phyloP scores from a whole-genome alignment of 2,888 invertebrate species.

The Eupithecia inturbata region DNA sequence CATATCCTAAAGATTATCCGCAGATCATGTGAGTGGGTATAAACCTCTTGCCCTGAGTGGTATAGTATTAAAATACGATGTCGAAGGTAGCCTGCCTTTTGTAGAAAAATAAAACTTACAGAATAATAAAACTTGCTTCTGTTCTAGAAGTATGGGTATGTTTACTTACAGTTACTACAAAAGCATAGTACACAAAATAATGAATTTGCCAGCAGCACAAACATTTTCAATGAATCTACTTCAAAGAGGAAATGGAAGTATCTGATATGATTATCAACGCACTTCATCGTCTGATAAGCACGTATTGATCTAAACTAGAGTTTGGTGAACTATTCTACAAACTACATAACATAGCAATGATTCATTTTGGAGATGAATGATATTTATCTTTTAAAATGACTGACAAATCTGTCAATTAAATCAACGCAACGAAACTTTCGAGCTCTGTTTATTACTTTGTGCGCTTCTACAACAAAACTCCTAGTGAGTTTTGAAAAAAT shows the following conservation, averaged over 20 bases:
- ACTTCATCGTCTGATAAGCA: neutral
- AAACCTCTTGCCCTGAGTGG: neutral
- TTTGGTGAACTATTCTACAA: neutral
- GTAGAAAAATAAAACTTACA: neutral
- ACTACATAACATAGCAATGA: neutral
- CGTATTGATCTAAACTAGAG: neutral
- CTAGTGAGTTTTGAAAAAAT: too few species aligned
- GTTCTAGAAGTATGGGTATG: neutral
- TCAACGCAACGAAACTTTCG: neutral
- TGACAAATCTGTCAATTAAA: neutral
- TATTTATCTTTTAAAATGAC: neutral
- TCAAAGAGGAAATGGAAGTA: neutral
- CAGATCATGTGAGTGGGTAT: neutral
- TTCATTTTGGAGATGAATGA: slow-evolving; percentile 2
- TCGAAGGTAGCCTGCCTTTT: neutral
- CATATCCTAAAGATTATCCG: neutral
- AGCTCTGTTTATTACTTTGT: neutral
- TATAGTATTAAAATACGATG: neutral
- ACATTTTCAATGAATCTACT: neutral
- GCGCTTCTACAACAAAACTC: too few species aligned
- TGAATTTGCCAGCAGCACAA: neutral
- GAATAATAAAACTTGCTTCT: neutral
- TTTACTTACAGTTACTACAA: neutral
- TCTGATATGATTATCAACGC: slow-evolving; percentile 7
- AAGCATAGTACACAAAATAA: neutral